phyloP scores from a whole-genome alignment of 2,113 vertebrate species.

The Butorides virescens region DNA sequence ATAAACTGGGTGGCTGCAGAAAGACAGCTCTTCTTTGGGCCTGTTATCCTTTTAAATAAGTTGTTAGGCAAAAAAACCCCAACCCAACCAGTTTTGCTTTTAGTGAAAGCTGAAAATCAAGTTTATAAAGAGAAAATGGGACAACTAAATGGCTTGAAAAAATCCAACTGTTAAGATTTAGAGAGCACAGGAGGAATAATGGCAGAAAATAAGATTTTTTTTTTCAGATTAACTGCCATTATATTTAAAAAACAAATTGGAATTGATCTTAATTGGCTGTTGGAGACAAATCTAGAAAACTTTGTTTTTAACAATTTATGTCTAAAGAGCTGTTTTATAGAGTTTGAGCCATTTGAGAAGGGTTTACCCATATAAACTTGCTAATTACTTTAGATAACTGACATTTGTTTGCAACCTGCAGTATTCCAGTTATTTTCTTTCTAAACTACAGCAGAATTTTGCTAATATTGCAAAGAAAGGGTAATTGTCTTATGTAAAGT shows the following conservation, averaged over 20 bases:
- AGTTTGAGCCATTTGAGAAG: not conserved
- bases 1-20: not conserved
- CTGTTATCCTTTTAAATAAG: not conserved
- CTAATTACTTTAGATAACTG: conserved; percentile 1
- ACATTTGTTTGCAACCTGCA: not conserved
- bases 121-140: conserved; percentile 2
- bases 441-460: not conserved
- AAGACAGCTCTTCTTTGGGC: not conserved
- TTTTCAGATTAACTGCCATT: not conserved
- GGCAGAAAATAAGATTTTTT: not conserved
- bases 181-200: not conserved
- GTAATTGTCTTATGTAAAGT: not conserved
- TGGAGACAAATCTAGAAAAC: not conserved
- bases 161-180: not conserved
- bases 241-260: not conserved
- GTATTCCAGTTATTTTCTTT: not conserved
- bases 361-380: not conserved
- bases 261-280: not conserved
- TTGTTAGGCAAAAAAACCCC: not conserved
- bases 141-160: not conserved
- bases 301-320: not conserved
- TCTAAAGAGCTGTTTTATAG: not conserved
- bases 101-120: not conserved
- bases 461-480: not conserved
- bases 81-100: not conserved